Evolutionary conservation across 2,797 vertebrate species (phyloP).

Genomic region (Chaetodon trifasciatus): DNA sequence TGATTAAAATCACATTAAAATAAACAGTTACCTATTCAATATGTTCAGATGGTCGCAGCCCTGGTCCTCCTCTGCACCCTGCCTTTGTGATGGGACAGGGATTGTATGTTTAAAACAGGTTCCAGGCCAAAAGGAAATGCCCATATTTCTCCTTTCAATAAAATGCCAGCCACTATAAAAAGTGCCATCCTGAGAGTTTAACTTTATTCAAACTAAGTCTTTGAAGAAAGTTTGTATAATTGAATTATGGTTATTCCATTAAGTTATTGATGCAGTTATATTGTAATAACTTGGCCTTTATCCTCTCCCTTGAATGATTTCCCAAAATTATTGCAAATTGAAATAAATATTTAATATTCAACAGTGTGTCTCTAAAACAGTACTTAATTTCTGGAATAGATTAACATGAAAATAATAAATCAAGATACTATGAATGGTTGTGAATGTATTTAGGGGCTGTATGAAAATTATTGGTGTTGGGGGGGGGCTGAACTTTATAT

Average conservation of each 20-base stretch:
- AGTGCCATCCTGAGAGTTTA: slow-evolving; percentile 4
- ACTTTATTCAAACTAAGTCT: slow-evolving; percentile 8
- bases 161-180: slow-evolving; percentile 15
- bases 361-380: background rate
- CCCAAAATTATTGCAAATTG: slow-evolving; percentile 32
- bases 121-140: slow-evolving; percentile 20
- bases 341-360: slow-evolving; percentile 30
- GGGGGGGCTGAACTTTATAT: background rate
- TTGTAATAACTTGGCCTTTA: slow-evolving; percentile 18
- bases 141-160: slow-evolving; percentile 44
- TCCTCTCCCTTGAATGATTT: slow-evolving; percentile 10
- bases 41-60: slow-evolving; percentile 1
- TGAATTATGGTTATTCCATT: slow-evolving; percentile 42
- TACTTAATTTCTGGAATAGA: background rate
- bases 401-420: background rate
- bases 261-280: slow-evolving; percentile 39
- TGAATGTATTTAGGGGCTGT: background rate
- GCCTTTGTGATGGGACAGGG: background rate
- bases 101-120: slow-evolving; percentile 27
- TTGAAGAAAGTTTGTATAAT: slow-evolving; percentile 30
- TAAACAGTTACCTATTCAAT: background rate
- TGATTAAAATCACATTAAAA: background rate
- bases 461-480: too few relatives aligned
- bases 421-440: background rate
- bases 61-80: background rate